phyloP scores from a whole-genome alignment of 2,888 invertebrate species.

The Drosophila quinaria region DNA sequence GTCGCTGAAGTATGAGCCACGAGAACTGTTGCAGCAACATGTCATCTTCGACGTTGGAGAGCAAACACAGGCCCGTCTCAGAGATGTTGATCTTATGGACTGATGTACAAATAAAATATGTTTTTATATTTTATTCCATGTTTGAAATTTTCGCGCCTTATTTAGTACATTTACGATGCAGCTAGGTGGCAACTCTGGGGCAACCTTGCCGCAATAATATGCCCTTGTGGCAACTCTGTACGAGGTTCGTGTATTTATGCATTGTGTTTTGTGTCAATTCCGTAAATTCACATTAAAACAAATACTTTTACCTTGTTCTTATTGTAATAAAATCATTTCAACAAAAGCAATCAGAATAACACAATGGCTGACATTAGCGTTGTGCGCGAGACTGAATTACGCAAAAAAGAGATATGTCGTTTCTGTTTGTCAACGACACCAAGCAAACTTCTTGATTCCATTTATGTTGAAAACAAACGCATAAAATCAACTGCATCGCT shows the following conservation, averaged over 20 bases:
- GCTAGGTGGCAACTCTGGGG: conserved; percentile 37
- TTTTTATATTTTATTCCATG: not conserved
- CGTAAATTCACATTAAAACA: conserved; percentile 22
- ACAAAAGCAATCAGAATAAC: conserved; percentile 2
- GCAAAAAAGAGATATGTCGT: conserved; percentile 90
- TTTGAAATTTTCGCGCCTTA: conserved; percentile 10
- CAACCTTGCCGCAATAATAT: not conserved
- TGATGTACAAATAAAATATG: conserved; percentile 31
- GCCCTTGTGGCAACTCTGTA: conserved; percentile 37
- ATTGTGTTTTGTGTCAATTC: conserved; percentile 40
- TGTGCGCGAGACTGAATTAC: conserved; percentile 85
- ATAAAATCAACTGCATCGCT: conserved; percentile 89
- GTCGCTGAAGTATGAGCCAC: conserved; percentile 92
- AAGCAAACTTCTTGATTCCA: conserved; percentile 88
- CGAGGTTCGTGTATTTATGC: conserved; percentile 62
- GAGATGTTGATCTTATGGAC: conserved; percentile 84
- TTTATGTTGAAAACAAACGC: conserved; percentile 88
- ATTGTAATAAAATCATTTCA: not conserved
- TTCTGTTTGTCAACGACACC: conserved; percentile 90
- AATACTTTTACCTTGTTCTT: conserved; percentile 6
- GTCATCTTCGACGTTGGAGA: conserved; percentile 94
- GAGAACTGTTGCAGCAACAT: conserved; percentile 93
- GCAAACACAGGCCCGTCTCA: conserved; percentile 91
- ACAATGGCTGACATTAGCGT: conserved; percentile 47
- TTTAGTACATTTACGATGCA: conserved; percentile 4